Evolutionary conservation across 2,888 invertebrate genomes (phyloP).

Genomic region (Linnaemya tessellans): DNA sequence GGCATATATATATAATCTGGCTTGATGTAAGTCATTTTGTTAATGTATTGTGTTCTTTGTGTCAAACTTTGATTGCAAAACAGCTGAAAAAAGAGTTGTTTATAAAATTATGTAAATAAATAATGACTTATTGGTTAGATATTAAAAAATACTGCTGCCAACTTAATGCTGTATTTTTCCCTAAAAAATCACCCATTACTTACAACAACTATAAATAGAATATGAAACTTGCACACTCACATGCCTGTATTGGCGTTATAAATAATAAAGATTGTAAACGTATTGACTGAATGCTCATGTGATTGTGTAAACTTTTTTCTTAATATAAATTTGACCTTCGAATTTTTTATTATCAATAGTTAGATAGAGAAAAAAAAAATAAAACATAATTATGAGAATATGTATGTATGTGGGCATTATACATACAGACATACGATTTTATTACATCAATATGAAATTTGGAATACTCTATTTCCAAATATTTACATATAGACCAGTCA

Average conservation of each 20-base stretch:
- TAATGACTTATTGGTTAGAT: background rate
- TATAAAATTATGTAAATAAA: too few relatives aligned
- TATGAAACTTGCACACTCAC: background rate
- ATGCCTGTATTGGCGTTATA: conserved; percentile 9
- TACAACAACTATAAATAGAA: conserved; percentile 4
- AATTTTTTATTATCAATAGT: conserved; percentile 45
- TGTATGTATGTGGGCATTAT: background rate
- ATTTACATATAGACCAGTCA: too few relatives aligned
- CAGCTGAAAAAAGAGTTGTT: too few relatives aligned
- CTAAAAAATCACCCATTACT: background rate
- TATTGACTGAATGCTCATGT: conserved; percentile 31
- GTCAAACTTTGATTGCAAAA: too few relatives aligned
- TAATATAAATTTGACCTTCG: conserved; percentile 51
- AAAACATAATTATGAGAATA: conserved; percentile 3
- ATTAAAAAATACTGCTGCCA: background rate
- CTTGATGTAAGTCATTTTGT: too few relatives aligned
- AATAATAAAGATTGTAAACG: conserved; percentile 16
- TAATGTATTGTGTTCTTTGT: too few relatives aligned
- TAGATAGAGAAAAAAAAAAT: conserved; percentile 10
- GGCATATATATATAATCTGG: too few relatives aligned
- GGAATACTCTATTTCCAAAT: too few relatives aligned
- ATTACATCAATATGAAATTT: too few relatives aligned
- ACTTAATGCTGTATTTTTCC: background rate
- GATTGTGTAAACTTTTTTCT: conserved; percentile 41
- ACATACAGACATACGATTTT: background rate